Evolutionary conservation across 1,140 invertebrate genomes (phyloP).

Genomic region (Cydia splendana): DNA sequence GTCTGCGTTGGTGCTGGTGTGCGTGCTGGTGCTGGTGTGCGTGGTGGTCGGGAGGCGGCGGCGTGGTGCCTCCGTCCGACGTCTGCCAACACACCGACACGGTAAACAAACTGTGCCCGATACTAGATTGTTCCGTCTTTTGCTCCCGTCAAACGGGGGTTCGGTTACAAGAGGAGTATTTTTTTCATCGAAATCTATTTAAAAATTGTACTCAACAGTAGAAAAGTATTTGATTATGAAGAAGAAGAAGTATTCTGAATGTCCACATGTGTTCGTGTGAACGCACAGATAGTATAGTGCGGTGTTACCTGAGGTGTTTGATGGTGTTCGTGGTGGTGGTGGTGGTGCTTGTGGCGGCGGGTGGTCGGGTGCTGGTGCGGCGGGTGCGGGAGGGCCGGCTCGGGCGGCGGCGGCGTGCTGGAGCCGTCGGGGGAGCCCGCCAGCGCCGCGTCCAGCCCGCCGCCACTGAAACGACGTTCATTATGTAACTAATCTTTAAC

Average conservation of each 20-base stretch:
- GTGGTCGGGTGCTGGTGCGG: neutral
- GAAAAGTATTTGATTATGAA: too few species aligned
- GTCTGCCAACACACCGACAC: constrained; percentile 36
- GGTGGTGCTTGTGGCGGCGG: constrained; percentile 21
- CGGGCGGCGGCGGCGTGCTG: constrained; percentile 46
- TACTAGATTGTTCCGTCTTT: neutral
- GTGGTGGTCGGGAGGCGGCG: constrained; percentile 50
- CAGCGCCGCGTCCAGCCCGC: neutral
- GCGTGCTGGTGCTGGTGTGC: neutral
- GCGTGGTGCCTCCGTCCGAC: constrained; percentile 52
- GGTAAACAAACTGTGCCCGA: too few species aligned
- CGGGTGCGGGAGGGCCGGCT: neutral
- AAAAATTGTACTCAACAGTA: too few species aligned
- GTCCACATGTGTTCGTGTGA: too few species aligned
- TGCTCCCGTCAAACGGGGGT: too few species aligned
- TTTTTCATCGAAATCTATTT: too few species aligned
- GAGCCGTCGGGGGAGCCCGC: constrained; percentile 43
- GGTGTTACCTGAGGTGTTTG: neutral
- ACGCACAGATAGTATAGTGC: too few species aligned
- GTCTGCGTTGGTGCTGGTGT: constrained; percentile 29
- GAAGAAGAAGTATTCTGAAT: too few species aligned
- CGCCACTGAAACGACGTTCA: neutral
- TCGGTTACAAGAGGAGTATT: too few species aligned
- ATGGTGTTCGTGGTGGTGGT: constrained; percentile 33
- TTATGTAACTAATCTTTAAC: too few species aligned